Percentiles rank a stretch among this genome's conserved stretches.
Evolutionary conservation across 2,113 vertebrate species (phyloP).

Genomic region (Gulo gulo): DNA sequence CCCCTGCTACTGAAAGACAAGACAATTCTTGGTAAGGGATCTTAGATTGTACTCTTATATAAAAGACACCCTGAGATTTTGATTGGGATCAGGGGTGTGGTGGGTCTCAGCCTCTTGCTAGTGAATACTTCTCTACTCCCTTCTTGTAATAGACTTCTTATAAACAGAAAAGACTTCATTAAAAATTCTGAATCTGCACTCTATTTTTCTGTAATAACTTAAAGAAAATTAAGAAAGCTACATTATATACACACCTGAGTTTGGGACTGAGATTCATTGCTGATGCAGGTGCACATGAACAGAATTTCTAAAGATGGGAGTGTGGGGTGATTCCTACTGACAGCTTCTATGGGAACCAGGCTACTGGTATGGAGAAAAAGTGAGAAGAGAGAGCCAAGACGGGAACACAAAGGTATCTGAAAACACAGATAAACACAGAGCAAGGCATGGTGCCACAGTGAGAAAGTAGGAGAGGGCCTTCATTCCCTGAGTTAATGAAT

Average conservation of each 20-base stretch:
- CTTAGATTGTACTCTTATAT: background rate
- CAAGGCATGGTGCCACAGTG: background rate
- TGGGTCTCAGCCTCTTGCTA: background rate
- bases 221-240: constrained; percentile 56
- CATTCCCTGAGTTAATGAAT: background rate
- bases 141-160: background rate
- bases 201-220: constrained; percentile 20
- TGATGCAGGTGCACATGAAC: background rate
- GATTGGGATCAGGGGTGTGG: background rate
- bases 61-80: background rate
- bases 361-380: constrained; percentile 23
- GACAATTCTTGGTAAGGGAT: background rate
- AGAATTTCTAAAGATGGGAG: constrained; percentile 32
- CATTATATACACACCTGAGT: constrained; percentile 51
- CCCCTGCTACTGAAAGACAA: background rate
- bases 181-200: constrained; percentile 30
- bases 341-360: constrained; percentile 22
- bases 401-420: background rate
- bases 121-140: background rate
- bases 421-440: background rate
- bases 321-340: background rate
- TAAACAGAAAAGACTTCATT: constrained; percentile 18
- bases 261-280: constrained; percentile 12
- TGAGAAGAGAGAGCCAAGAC: constrained; percentile 27
- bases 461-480: background rate